phyloP scores from a whole-genome alignment of 2,888 invertebrate genomes.

The Brachyopa scutellaris region DNA sequence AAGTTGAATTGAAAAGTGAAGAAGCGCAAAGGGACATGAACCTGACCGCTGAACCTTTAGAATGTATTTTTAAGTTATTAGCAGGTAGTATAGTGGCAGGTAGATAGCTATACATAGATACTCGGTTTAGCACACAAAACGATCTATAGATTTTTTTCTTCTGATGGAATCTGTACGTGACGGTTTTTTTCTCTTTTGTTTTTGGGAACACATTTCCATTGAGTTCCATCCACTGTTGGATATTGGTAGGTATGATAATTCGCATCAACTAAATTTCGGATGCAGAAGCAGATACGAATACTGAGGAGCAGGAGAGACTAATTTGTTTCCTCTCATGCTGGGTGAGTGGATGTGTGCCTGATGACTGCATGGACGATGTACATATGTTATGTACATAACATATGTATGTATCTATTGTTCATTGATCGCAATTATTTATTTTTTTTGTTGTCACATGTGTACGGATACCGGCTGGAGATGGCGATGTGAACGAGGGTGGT shows the following conservation, averaged over 20 bases:
- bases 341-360: background rate
- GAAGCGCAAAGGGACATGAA: conserved; percentile 42
- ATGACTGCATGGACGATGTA: conserved; percentile 7
- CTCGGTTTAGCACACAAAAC: no score
- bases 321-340: no score
- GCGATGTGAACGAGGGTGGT: no score
- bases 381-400: no score
- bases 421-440: conserved; percentile 46
- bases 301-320: no score
- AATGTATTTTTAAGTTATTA: conserved; percentile 39
- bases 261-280: no score
- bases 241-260: background rate
- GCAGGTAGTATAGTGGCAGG: conserved; percentile 1
- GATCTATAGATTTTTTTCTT: background rate
- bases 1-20: conserved; percentile 59
- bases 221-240: background rate
- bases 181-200: no score
- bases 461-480: conserved; percentile 5
- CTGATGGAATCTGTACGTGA: background rate
- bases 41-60: conserved; percentile 57
- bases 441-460: conserved; percentile 32
- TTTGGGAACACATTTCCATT: background rate
- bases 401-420: conserved; percentile 24
- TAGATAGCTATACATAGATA: background rate
- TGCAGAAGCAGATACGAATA: background rate